Conservation (phyloP, 2,797 vertebrate genomes). For the Kryptolebias ocellatus region DNA sequence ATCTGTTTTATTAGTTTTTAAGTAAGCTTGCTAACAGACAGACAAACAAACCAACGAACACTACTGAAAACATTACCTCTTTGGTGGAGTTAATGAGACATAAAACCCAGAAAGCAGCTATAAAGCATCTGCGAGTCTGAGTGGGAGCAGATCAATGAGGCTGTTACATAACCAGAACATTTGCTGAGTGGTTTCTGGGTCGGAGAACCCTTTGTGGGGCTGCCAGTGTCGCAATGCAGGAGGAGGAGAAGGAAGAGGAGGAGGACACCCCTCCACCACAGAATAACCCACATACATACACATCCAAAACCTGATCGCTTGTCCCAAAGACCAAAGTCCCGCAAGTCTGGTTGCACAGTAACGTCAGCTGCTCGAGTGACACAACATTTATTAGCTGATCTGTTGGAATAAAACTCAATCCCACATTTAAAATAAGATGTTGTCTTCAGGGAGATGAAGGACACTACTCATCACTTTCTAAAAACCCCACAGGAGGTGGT, state of each 20-base stretch:
- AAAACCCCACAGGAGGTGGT: too few relatives aligned
- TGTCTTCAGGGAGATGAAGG: too few relatives aligned
- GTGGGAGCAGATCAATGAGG: constrained; percentile 1
- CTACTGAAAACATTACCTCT: too few relatives aligned
- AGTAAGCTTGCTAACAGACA: too few relatives aligned
- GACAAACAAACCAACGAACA: too few relatives aligned
- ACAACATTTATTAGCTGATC: background rate
- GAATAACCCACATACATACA: background rate
- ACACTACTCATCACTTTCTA: too few relatives aligned
- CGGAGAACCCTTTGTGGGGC: constrained; percentile 56
- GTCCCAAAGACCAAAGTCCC: constrained; percentile 36
- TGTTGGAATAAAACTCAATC: constrained; percentile 21
- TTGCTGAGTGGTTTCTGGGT: constrained; percentile 65
- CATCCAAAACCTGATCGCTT: background rate
- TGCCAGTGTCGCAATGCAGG: constrained; percentile 79
- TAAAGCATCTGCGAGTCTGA: background rate
- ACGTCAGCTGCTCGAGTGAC: background rate
- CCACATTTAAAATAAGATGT: constrained; percentile 27
- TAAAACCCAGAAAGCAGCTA: background rate
- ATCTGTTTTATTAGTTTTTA: too few relatives aligned
- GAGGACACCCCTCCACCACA: constrained; percentile 32
- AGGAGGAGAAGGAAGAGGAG: constrained; percentile 36
- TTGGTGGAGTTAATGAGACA: background rate
- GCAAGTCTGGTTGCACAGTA: constrained; percentile 27
- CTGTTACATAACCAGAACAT: constrained; percentile 50